Percentiles rank a stretch among this genome's conserved stretches.
Conservation (phyloP, 2,888 invertebrate genomes). For the Aricia artaxerxes region DNA sequence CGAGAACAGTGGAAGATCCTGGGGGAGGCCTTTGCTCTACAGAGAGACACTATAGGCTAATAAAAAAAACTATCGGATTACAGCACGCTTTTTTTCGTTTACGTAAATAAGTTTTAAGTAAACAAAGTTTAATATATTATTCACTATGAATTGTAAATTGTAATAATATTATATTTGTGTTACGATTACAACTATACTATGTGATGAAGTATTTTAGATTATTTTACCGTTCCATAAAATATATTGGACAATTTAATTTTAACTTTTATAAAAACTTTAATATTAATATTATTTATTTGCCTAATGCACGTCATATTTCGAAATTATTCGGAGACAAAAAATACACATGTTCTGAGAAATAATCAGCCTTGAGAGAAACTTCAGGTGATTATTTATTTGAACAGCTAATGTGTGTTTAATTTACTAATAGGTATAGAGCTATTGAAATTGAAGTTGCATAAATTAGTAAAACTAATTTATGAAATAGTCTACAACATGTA, state of each 20-base stretch:
- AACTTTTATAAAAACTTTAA: neutral
- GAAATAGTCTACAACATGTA: neutral
- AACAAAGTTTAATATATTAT: too few relatives aligned
- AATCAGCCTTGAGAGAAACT: neutral
- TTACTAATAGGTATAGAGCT: neutral
- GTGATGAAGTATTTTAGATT: neutral
- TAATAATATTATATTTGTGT: too few relatives aligned
- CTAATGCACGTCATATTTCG: neutral
- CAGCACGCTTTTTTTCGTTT: too few relatives aligned
- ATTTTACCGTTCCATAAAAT: neutral
- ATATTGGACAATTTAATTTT: neutral
- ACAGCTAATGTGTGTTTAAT: neutral
- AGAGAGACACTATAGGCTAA: too few relatives aligned
- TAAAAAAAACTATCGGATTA: too few relatives aligned
- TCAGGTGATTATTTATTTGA: conserved; percentile 2
- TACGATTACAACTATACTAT: too few relatives aligned
- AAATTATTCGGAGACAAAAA: neutral
- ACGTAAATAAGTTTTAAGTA: too few relatives aligned
- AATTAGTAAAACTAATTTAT: neutral
- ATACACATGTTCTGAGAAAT: neutral
- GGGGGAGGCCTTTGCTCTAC: too few relatives aligned
- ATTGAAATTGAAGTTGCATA: neutral
- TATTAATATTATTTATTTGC: neutral
- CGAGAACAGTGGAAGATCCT: too few relatives aligned
- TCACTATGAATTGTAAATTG: too few relatives aligned